Percentiles rank a stretch among this genome's conserved stretches.
These are phyloP conservation scores for Bombyx huttoni DNA, from an alignment of 2,888 invertebrate genomes.

Conservation along the genomic window DNA sequence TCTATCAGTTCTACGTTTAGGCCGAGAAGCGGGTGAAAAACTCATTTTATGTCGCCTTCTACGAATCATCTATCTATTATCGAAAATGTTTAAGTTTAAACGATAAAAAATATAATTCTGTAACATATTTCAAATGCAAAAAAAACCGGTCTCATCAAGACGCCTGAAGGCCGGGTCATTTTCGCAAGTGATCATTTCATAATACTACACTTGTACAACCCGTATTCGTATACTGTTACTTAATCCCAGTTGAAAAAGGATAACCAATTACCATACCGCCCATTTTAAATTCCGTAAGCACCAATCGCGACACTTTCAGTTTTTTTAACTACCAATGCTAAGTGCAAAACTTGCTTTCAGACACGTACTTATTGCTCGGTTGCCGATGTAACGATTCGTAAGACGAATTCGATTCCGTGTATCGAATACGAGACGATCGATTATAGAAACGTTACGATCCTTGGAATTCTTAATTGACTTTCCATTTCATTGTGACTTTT, in stretches of 20 bases:
- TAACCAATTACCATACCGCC: constrained; percentile 7
- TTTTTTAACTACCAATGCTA: constrained; percentile 26
- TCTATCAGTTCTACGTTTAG: no score
- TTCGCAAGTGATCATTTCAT: constrained; percentile 39
- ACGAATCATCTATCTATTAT: no score
- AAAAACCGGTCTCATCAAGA: constrained; percentile 17
- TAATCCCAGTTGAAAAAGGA: constrained; percentile 7
- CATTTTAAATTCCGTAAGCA: constrained; percentile 12
- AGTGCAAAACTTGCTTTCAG: constrained; percentile 5
- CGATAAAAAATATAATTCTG: neutral
- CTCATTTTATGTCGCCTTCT: no score
- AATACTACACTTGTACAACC: constrained; percentile 18
- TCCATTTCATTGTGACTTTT: constrained; percentile 43
- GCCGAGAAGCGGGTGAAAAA: no score
- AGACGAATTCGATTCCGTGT: constrained; percentile 23
- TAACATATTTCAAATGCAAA: neutral
- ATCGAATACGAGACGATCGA: constrained; percentile 29
- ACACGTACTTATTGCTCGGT: constrained; percentile 5
- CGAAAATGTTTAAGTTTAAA: no score
- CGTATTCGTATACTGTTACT: constrained; percentile 5
- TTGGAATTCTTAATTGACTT: constrained; percentile 36
- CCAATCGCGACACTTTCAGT: constrained; percentile 39
- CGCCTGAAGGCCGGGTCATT: constrained; percentile 16
- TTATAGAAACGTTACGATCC: constrained; percentile 18
- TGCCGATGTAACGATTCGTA: constrained; percentile 10